A percentile compares a stretch with the other conserved stretches of the same genome.
These are phyloP conservation scores for Mamestra configurata DNA, from an alignment of 1,140 invertebrate species.

Conservation along the genomic window DNA sequence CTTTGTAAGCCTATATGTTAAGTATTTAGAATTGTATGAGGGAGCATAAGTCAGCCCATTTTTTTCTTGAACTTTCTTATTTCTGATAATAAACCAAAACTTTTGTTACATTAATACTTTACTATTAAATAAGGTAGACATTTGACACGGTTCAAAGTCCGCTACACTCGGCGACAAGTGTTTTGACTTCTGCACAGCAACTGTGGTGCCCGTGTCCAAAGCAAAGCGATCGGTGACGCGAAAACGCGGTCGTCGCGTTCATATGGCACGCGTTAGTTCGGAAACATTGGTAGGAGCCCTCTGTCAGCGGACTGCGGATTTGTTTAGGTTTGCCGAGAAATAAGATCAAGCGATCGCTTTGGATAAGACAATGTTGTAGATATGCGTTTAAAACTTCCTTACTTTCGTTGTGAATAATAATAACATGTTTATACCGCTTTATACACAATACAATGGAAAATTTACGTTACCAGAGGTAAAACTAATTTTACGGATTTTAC, in stretches of 20 bases:
- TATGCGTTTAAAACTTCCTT: not conserved
- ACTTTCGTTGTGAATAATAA: not conserved
- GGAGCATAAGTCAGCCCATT: not conserved
- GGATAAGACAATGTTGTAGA: too few species aligned
- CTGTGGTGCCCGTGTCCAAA: not conserved
- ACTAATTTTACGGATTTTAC: too few species aligned
- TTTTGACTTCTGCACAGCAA: not conserved
- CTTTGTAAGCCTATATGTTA: conserved; percentile 15
- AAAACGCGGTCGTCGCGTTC: too few species aligned
- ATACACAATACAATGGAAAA: conserved; percentile 9
- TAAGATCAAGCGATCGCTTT: too few species aligned
- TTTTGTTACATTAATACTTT: conserved; percentile 9
- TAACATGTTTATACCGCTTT: not conserved
- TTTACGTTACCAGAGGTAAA: too few species aligned
- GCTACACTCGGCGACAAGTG: not conserved
- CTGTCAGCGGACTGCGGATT: too few species aligned
- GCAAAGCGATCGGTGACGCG: too few species aligned
- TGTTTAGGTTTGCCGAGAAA: too few species aligned
- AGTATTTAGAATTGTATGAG: not conserved
- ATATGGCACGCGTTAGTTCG: too few species aligned
- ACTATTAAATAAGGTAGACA: conserved; percentile 7
- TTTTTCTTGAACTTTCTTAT: not conserved
- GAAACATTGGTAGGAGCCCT: too few species aligned
- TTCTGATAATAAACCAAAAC: not conserved
- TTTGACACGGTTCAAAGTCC: not conserved